Conservation (phyloP, 2,888 invertebrate genomes). For the Callyntrura sp. region DNA sequence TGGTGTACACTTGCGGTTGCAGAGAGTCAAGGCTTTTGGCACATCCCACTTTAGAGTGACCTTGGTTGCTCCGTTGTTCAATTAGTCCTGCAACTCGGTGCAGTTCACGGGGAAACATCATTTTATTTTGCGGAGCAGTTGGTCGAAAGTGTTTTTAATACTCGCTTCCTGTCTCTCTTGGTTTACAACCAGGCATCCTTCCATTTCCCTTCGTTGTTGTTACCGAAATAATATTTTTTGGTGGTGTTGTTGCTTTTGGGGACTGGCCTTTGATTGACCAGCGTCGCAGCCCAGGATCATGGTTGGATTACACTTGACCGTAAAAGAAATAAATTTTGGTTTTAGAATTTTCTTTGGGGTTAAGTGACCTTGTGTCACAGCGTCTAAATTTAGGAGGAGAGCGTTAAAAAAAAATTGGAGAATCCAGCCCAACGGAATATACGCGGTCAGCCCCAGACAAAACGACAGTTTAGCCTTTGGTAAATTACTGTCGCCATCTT, state of each 20-base stretch:
- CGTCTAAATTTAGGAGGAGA: background rate
- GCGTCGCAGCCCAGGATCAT: slow-evolving; percentile 65
- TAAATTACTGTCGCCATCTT: background rate
- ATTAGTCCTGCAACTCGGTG: no score
- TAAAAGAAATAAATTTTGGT: slow-evolving; percentile 67
- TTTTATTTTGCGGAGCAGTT: background rate
- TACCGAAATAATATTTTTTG: background rate
- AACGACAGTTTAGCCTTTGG: background rate
- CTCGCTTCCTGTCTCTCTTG: background rate
- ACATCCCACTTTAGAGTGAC: background rate
- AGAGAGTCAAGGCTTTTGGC: background rate
- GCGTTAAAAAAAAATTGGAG: slow-evolving; percentile 2
- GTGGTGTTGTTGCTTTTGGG: background rate
- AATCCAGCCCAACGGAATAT: slow-evolving; percentile 63
- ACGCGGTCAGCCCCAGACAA: background rate
- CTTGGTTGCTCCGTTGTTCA: no score
- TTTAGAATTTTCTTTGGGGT: slow-evolving; percentile 71
- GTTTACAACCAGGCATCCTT: background rate
- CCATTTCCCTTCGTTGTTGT: background rate
- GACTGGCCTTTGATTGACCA: slow-evolving; percentile 64
- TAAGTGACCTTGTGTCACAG: slow-evolving; percentile 53
- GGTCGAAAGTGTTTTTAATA: background rate
- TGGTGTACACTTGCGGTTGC: background rate
- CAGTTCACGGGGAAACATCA: no score
- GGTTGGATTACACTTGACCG: slow-evolving; percentile 66